phyloP scores from a whole-genome alignment of 2,797 vertebrate species.

The Nannoperca australis region DNA sequence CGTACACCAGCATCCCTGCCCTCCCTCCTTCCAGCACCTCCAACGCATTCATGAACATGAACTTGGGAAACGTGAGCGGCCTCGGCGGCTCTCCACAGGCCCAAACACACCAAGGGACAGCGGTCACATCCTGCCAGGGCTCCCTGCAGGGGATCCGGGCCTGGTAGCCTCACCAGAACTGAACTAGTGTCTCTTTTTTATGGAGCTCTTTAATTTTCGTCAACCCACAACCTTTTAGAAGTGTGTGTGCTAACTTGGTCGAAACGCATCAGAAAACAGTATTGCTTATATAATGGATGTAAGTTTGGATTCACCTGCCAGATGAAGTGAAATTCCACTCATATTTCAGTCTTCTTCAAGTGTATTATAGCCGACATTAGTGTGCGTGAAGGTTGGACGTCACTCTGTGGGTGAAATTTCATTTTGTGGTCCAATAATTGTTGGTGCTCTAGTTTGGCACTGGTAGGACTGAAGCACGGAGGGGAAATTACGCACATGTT shows the following conservation, averaged over 20 bases:
- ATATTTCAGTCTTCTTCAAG: neutral
- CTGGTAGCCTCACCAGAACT: conserved; percentile 84
- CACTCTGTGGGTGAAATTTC: neutral
- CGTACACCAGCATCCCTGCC: conserved; percentile 87
- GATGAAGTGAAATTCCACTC: neutral
- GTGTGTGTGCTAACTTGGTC: conserved; percentile 28
- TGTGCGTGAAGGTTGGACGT: conserved; percentile 9
- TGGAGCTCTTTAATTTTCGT: conserved; percentile 32
- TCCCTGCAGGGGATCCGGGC: conserved; percentile 93
- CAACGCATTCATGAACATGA: conserved; percentile 90
- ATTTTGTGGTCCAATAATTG: conserved; percentile 14
- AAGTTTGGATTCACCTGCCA: conserved; percentile 37
- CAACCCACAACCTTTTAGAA: conserved; percentile 9
- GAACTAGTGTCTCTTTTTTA: neutral
- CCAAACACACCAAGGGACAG: conserved; percentile 83
- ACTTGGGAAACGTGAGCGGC: conserved; percentile 85
- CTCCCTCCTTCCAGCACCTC: conserved; percentile 81
- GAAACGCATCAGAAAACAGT: conserved; percentile 38
- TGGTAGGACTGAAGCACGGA: conserved; percentile 4
- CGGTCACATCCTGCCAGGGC: conserved; percentile 90
- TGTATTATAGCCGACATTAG: neutral
- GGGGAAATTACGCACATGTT: neutral
- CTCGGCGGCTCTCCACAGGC: conserved; percentile 85
- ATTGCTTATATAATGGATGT: conserved; percentile 16
- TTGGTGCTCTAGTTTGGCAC: conserved; percentile 25